Evolutionary conservation across 2,113 vertebrate species (phyloP), one percentile per base, ranked within the genome.

Genomic region (Brienomyrus brachyistius): DNA sequence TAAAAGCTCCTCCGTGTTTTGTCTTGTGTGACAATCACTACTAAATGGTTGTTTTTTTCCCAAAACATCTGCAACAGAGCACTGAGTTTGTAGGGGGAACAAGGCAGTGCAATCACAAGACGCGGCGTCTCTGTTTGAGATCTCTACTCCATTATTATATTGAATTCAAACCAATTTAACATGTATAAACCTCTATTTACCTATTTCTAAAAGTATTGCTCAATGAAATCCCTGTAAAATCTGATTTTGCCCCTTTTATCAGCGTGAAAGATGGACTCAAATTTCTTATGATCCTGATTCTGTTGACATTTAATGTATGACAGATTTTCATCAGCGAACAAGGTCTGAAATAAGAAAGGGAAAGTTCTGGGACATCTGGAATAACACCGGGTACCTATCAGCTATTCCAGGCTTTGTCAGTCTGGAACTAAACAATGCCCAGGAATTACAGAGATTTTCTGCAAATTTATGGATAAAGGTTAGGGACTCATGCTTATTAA

Each of bases 401-500:
- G 74, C 74, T 80, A 35, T 40, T 80, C 74, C 74, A 80, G 5
- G 62, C 13, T 35, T 80, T 43, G 15, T 11, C 31, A 80, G 74
- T 80, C 74, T 19, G 74, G 31, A 80, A 15, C 74, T 43, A 80
- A 43, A 35, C 35, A 40, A 43, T 19, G 74, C 15, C 2, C 11
- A 40, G 15, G 74, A 80, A 80, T 80, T 80, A 17, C 74, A 80
- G 5, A 35, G 8, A 80, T 80, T 43, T 40, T 40, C 74, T 43
- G 15, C 74, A 80, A 80, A 43, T 43, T 80, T 43, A 43, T 48
- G 45, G 82, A 5, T 84, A 51, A 88, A 74, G 23, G 83, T 90
- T 43, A 77, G 90, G 88, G 83, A 91, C 88, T 43, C n/a, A 4
- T 0, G 21, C 88, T 31, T 86, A 90, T 91, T 91, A 89, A 93